Evolutionary conservation across 2,113 vertebrate species (phyloP).

Genomic region (Cavia aperea): DNA sequence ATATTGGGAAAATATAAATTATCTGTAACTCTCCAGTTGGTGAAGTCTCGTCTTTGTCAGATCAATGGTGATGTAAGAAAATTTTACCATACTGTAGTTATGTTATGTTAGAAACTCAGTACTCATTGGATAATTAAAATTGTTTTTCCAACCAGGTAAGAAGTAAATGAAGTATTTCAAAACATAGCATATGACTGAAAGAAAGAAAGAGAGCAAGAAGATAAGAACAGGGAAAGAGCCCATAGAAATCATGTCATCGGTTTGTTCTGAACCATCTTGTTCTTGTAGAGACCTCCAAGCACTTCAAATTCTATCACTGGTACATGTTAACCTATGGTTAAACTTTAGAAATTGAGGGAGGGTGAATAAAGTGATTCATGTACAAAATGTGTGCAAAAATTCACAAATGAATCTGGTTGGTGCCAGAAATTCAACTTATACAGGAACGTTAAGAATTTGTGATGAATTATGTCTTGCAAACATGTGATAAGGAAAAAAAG

Average conservation of each 20-base stretch:
- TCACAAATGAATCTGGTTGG: neutral
- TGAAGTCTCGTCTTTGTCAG: neutral
- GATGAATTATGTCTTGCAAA: neutral
- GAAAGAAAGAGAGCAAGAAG: neutral
- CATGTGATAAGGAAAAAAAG: neutral
- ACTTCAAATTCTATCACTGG: neutral
- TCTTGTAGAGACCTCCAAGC: neutral
- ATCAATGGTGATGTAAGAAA: neutral
- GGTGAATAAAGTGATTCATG: neutral
- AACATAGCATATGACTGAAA: neutral
- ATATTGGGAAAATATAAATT: conserved; percentile 14
- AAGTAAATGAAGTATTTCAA: conserved; percentile 36
- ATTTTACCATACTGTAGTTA: neutral
- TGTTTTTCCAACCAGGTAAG: neutral
- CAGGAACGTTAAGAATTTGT: neutral
- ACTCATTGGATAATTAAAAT: neutral
- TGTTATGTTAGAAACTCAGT: neutral
- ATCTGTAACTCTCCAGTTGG: neutral
- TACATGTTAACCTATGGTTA: neutral
- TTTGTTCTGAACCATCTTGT: neutral
- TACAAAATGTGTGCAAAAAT: conserved; percentile 18
- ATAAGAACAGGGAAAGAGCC: neutral
- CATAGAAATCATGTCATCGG: neutral
- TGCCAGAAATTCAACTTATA: conserved; percentile 30
- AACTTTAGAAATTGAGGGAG: neutral